phyloP scores from a whole-genome alignment of 2,113 vertebrate species.

The Recurvirostra avosetta region DNA sequence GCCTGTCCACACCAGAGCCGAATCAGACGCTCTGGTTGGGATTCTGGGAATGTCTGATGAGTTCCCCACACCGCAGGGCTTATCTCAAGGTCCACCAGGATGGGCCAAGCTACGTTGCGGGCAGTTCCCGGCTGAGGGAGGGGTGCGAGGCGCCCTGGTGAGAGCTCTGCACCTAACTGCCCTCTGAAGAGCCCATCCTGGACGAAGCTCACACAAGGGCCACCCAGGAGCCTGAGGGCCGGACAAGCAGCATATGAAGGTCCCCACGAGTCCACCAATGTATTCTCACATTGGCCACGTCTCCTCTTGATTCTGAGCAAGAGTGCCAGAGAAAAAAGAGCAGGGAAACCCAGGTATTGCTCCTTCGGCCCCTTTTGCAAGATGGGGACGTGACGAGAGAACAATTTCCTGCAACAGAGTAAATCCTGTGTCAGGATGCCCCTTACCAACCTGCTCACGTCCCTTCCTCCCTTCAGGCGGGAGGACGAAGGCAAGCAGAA shows the following conservation, averaged over 20 bases:
- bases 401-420: neutral
- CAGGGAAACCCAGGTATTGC: neutral
- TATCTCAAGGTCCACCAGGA: neutral
- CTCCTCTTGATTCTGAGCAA: neutral
- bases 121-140: accelerated
- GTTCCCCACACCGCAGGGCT: neutral
- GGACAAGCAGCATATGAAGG: neutral
- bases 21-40: accelerated
- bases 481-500: neutral
- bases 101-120: neutral
- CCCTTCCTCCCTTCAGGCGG: neutral
- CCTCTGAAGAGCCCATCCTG: neutral
- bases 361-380: neutral
- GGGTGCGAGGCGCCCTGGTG: accelerated
- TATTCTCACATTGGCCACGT: neutral
- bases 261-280: neutral
- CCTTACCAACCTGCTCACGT: no score
- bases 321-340: neutral
- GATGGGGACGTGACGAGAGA: neutral
- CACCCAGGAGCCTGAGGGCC: neutral
- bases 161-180: neutral
- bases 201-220: neutral
- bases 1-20: neutral
- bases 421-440: neutral
- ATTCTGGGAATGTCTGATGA: neutral